Conservation (phyloP, 2,797 vertebrate genomes). For the Megalops cyprinoides region DNA sequence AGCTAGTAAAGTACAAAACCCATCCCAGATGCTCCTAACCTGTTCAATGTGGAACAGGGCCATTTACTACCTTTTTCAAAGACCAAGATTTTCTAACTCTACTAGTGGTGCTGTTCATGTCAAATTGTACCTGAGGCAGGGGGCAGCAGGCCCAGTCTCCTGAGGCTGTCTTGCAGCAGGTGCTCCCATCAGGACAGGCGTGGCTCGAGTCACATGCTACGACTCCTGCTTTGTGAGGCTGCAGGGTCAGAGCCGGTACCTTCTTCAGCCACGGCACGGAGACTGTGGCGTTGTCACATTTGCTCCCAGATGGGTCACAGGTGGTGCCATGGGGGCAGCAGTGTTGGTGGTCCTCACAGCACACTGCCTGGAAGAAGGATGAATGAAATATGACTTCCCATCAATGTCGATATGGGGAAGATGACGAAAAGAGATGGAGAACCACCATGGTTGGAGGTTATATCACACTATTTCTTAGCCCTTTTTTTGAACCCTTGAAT, state of each 20-base stretch:
- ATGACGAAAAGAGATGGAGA: too few relatives aligned
- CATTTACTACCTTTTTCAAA: neutral
- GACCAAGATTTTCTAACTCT: neutral
- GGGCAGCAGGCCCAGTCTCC: slow-evolving; percentile 76
- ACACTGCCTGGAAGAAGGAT: slow-evolving; percentile 60
- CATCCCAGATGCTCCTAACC: slow-evolving; percentile 40
- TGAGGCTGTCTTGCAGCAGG: slow-evolving; percentile 66
- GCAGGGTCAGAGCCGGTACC: slow-evolving; percentile 21
- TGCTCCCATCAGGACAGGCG: slow-evolving; percentile 59
- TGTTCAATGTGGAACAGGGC: neutral
- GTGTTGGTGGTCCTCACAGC: slow-evolving; percentile 66
- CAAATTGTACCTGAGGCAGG: slow-evolving; percentile 50
- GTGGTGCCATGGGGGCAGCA: slow-evolving; percentile 66
- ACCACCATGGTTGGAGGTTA: too few relatives aligned
- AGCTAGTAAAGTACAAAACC: too few relatives aligned
- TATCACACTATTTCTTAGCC: too few relatives aligned
- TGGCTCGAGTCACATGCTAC: slow-evolving; percentile 55
- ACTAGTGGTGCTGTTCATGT: neutral
- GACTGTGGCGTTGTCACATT: neutral
- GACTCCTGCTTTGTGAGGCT: neutral
- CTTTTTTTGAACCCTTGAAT: too few relatives aligned
- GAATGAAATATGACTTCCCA: too few relatives aligned
- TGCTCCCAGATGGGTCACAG: neutral
- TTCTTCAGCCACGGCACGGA: slow-evolving; percentile 40
- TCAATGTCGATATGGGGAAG: too few relatives aligned